Evolutionary conservation across 2,888 invertebrate species (phyloP).

Genomic region (Sminthurinus aureus): DNA sequence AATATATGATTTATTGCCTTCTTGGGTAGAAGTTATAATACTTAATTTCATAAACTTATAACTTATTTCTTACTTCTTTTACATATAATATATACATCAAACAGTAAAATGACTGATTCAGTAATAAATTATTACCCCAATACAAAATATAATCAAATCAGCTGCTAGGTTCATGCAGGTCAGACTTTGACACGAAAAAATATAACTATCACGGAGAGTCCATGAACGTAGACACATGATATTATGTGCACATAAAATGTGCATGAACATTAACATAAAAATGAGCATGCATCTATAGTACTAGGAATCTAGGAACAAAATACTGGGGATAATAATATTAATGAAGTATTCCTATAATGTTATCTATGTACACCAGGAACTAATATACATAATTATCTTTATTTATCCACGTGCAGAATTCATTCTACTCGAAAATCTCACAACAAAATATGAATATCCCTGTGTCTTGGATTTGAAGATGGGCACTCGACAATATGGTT

Average conservation of each 20-base stretch:
- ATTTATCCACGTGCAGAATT: constrained; percentile 63
- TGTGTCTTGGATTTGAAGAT: constrained; percentile 69
- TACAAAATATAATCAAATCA: background rate
- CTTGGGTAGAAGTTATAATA: too few relatives aligned
- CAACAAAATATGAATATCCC: constrained; percentile 67
- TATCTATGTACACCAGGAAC: too few relatives aligned
- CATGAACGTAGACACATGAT: background rate
- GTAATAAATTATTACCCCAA: background rate
- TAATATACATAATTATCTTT: background rate
- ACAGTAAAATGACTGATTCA: background rate
- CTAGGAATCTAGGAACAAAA: too few relatives aligned
- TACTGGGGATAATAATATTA: too few relatives aligned
- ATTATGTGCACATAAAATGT: background rate
- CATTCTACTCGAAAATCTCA: constrained; percentile 69
- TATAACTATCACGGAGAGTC: background rate
- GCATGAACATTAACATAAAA: background rate
- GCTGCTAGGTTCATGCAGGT: constrained; percentile 9
- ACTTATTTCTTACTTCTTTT: too few relatives aligned
- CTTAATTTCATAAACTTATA: too few relatives aligned
- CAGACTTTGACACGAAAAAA: constrained; percentile 13
- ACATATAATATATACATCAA: too few relatives aligned
- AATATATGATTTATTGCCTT: too few relatives aligned
- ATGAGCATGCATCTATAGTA: too few relatives aligned
- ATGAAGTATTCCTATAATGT: too few relatives aligned
- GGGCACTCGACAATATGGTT: constrained; percentile 69